These are phyloP conservation scores for Elgaria multicarinata DNA, from an alignment of 2,113 vertebrate species.

Conservation along the genomic window DNA sequence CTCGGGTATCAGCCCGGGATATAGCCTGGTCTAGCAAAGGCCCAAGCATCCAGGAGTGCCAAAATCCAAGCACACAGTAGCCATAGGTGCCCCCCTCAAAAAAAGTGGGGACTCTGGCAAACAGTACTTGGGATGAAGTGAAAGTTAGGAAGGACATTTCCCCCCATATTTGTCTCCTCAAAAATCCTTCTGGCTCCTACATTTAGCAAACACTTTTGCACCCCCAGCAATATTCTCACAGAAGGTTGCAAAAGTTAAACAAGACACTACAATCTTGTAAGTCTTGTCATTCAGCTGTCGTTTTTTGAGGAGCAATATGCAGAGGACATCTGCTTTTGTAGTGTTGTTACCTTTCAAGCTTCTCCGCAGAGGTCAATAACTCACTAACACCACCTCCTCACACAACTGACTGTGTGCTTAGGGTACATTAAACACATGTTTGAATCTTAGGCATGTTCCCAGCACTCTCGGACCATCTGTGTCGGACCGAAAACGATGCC, in stretches of 20 bases:
- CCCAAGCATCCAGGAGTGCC: no score
- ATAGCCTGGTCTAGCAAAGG: no score
- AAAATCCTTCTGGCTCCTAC: background rate
- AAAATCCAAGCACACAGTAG: background rate
- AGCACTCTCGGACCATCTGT: conserved; percentile 50
- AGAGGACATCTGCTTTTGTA: conserved; percentile 52
- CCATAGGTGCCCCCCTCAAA: background rate
- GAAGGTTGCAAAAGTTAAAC: conserved; percentile 3
- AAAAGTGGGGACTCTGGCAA: background rate
- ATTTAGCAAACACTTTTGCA: background rate
- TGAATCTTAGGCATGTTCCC: conserved; percentile 48
- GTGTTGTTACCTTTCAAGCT: conserved; percentile 41
- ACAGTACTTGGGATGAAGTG: background rate
- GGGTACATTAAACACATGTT: conserved; percentile 54
- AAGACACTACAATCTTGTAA: conserved; percentile 36
- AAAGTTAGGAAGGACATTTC: background rate
- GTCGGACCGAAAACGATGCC: conserved; percentile 3
- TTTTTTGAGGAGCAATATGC: background rate
- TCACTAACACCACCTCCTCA: conserved; percentile 40
- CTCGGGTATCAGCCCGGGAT: no score
- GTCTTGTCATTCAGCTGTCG: conserved; percentile 21
- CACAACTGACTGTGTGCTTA: conserved; percentile 33
- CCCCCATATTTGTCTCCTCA: background rate
- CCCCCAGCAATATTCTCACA: background rate
- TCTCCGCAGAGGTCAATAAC: conserved; percentile 52